Percentiles rank a stretch among this genome's conserved stretches.
Evolutionary conservation across 2,113 vertebrate species (phyloP).

Genomic region (Mus pahari): DNA sequence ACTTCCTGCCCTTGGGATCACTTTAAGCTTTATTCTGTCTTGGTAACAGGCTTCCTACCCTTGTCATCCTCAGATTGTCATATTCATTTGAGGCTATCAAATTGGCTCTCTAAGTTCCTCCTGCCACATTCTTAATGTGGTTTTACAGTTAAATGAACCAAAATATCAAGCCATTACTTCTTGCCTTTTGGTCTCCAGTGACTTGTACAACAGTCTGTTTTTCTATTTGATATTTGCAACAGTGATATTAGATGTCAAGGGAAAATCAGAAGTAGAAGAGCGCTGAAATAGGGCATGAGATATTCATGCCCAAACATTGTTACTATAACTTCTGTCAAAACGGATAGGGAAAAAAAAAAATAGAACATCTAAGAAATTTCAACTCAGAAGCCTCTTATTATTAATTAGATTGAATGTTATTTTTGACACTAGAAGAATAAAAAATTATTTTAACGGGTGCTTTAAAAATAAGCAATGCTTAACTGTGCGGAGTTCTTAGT

Average conservation of each 20-base stretch:
- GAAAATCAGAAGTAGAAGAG: neutral
- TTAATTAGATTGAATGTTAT: neutral
- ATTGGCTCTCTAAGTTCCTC: neutral
- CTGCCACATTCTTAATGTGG: slow-evolving; percentile 40
- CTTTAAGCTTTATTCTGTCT: neutral
- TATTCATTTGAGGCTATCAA: neutral
- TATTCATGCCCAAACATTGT: slow-evolving; percentile 5
- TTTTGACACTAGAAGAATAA: neutral
- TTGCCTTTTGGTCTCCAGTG: slow-evolving; percentile 56
- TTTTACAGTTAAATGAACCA: slow-evolving; percentile 63
- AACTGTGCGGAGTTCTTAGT: neutral
- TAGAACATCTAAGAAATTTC: neutral
- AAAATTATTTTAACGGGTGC: neutral
- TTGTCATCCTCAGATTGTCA: neutral
- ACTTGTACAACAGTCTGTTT: slow-evolving; percentile 27
- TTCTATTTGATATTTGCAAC: slow-evolving; percentile 53
- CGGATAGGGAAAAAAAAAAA: neutral
- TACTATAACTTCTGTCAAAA: neutral
- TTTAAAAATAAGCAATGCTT: slow-evolving; percentile 24
- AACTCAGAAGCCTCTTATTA: neutral
- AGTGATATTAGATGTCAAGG: slow-evolving; percentile 58
- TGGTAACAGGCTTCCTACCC: neutral
- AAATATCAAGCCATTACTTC: slow-evolving; percentile 65
- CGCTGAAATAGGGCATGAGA: neutral
- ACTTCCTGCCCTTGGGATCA: neutral